Percentiles rank a stretch among this genome's conserved stretches.
These are phyloP conservation scores for Pseudococcus longispinus DNA, from an alignment of 2,888 invertebrate species.

Conservation along the genomic window DNA sequence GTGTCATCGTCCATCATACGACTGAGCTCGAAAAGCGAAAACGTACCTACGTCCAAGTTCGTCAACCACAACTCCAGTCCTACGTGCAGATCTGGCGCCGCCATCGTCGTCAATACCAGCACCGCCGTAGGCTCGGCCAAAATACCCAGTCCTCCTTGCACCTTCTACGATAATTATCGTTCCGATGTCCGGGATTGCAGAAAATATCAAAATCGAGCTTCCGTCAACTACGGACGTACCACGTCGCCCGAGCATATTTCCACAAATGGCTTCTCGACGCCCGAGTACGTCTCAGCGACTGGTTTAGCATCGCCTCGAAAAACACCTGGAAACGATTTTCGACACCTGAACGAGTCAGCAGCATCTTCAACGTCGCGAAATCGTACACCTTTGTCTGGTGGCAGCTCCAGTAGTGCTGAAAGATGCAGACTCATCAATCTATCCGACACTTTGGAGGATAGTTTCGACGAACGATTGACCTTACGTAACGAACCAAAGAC, in stretches of 20 bases:
- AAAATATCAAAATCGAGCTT: not conserved
- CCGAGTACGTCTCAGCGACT: not conserved
- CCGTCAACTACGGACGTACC: slow-evolving; percentile 12
- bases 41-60: slow-evolving; percentile 30
- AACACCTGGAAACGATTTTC: not conserved
- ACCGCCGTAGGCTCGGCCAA: not conserved
- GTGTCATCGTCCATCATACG: slow-evolving; percentile 18
- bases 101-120: not conserved
- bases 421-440: slow-evolving; percentile 28
- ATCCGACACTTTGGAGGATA: slow-evolving; percentile 51
- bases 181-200: not conserved
- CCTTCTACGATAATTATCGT: slow-evolving; percentile 39
- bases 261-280: not conserved
- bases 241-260: not conserved
- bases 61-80: not conserved
- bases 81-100: not conserved
- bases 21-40: slow-evolving; percentile 39
- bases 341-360: not conserved
- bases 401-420: not conserved
- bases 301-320: not conserved
- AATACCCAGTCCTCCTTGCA: slow-evolving; percentile 9
- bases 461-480: slow-evolving; percentile 54
- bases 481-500: slow-evolving; percentile 59
- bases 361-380: not conserved
- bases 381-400: not conserved